Evolutionary conservation across 2,888 invertebrate genomes (phyloP).

Genomic region (Strigamia maritima): DNA sequence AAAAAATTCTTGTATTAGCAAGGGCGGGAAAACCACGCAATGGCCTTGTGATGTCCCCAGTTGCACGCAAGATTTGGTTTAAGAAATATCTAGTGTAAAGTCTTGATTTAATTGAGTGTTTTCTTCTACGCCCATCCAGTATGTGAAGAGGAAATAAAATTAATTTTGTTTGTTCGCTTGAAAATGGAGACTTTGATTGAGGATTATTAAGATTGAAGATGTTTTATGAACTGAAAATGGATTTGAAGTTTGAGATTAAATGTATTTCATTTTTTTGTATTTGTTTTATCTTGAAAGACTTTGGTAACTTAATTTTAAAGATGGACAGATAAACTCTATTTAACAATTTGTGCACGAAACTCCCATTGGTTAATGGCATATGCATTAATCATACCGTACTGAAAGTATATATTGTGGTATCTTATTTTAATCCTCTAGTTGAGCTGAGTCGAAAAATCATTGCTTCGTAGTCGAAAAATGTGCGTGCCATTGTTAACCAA

Average conservation of each 20-base stretch:
- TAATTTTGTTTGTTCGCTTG: neutral
- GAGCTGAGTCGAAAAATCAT: no score
- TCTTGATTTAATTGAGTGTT: conserved; percentile 3
- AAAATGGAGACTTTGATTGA: neutral
- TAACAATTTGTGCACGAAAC: no score
- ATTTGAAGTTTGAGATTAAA: neutral
- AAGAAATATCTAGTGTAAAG: neutral
- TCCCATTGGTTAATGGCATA: no score
- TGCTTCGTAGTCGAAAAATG: no score
- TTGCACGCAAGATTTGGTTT: neutral
- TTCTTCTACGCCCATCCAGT: neutral
- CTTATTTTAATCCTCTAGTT: no score
- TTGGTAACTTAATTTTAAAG: no score
- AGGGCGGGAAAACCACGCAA: neutral
- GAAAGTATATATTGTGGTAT: no score
- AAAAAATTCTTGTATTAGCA: neutral
- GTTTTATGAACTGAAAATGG: neutral
- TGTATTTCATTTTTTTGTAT: no score
- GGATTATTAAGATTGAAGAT: neutral
- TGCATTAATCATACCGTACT: no score
- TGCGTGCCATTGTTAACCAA: no score
- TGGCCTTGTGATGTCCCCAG: conserved; percentile 27
- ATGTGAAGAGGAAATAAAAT: neutral
- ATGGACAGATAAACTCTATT: no score
- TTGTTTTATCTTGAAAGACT: no score